These are phyloP conservation scores for Pelodytes ibericus DNA, from an alignment of 2,797 vertebrate genomes.

Conservation along the genomic window DNA sequence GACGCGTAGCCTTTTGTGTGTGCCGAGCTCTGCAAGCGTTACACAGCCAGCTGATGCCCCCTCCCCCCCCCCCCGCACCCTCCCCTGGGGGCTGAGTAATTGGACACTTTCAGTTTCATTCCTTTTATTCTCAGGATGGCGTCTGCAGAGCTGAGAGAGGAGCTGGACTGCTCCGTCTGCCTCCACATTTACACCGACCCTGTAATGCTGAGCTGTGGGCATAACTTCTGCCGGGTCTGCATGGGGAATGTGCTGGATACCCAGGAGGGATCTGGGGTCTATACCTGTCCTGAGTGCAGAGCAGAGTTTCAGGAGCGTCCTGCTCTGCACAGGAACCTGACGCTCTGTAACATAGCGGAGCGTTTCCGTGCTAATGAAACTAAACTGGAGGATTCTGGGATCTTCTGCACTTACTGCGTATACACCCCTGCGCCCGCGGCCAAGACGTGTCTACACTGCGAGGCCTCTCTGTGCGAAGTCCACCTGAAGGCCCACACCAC, in stretches of 20 bases:
- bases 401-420: slow-evolving; percentile 63
- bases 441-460: slow-evolving; percentile 73
- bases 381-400: background rate
- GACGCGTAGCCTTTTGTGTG: too few relatives aligned
- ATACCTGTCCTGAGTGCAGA: slow-evolving; percentile 72
- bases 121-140: background rate
- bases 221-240: slow-evolving; percentile 55
- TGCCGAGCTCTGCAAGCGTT: too few relatives aligned
- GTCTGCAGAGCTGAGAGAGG: background rate
- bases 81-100: background rate
- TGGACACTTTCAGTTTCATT: background rate
- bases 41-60: too few relatives aligned
- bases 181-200: background rate
- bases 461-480: slow-evolving; percentile 69
- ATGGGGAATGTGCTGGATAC: slow-evolving; percentile 61
- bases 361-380: slow-evolving; percentile 60
- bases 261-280: slow-evolving; percentile 41
- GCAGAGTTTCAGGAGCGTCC: slow-evolving; percentile 59
- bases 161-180: slow-evolving; percentile 1
- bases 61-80: background rate
- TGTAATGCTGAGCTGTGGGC: background rate
- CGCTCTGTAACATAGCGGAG: slow-evolving; percentile 70
- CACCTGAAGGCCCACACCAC: slow-evolving; percentile 72
- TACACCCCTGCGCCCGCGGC: slow-evolving; percentile 51
- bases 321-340: slow-evolving; percentile 70